These are phyloP conservation scores for Metellina segmentata DNA, from an alignment of 2,888 invertebrate species.

Conservation along the genomic window DNA sequence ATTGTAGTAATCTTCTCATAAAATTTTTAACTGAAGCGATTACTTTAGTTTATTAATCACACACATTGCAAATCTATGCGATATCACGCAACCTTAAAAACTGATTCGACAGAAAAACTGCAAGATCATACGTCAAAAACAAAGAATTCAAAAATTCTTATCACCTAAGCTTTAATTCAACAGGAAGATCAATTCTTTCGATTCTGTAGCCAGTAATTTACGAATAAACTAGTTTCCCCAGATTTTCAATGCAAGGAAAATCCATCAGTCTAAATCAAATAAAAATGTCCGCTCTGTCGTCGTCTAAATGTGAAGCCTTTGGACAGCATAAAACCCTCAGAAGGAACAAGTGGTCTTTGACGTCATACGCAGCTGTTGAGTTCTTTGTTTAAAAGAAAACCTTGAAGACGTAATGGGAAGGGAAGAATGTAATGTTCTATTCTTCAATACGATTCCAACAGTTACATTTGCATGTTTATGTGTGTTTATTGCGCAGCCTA, in stretches of 20 bases:
- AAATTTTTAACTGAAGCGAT: too few relatives aligned
- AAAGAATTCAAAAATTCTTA: too few relatives aligned
- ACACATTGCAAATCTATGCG: too few relatives aligned
- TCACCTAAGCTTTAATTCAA: too few relatives aligned
- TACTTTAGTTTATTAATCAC: too few relatives aligned
- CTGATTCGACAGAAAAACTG: too few relatives aligned
- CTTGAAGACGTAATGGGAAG: background rate
- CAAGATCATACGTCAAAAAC: too few relatives aligned
- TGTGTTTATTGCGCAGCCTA: background rate
- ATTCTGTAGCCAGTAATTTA: too few relatives aligned
- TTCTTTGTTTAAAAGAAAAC: background rate
- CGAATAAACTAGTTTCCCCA: background rate
- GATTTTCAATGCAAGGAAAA: background rate
- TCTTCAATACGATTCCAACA: background rate
- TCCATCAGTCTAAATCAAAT: background rate
- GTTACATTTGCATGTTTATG: background rate
- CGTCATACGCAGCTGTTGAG: slow-evolving; percentile 4
- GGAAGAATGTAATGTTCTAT: background rate
- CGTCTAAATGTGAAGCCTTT: background rate
- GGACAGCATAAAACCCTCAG: background rate
- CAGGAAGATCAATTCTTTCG: too few relatives aligned
- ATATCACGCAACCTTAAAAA: too few relatives aligned
- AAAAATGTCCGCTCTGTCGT: background rate
- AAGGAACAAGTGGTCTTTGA: background rate
- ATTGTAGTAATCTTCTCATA: too few relatives aligned